phyloP scores from a whole-genome alignment of 2,797 vertebrate species.

The Eremophila alpestris region DNA sequence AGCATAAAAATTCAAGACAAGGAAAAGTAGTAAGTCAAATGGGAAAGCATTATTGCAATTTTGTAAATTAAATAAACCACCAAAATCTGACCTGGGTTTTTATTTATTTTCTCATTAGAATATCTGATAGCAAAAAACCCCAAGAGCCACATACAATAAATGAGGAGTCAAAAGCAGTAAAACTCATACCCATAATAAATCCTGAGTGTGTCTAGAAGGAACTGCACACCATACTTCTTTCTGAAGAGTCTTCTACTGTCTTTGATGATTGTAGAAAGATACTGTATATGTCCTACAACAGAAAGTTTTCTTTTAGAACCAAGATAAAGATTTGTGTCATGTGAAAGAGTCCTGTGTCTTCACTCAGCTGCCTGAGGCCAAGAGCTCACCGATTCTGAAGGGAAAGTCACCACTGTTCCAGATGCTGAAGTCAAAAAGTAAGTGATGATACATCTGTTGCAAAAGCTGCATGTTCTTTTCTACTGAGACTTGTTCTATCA shows the following conservation, averaged over 20 bases:
- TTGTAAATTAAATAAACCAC: not conserved
- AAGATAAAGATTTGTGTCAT: not conserved
- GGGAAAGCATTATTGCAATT: not conserved
- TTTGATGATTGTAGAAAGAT: slow-evolving; percentile 96
- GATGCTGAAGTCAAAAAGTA: slow-evolving; percentile 95
- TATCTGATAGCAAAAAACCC: not conserved
- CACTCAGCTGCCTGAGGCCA: not conserved
- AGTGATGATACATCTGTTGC: slow-evolving; percentile 91
- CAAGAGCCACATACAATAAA: not conserved
- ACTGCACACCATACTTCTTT: slow-evolving; percentile 94
- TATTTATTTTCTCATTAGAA: not conserved
- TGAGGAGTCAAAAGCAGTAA: not conserved
- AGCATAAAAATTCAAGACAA: not conserved
- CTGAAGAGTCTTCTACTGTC: slow-evolving; percentile 95
- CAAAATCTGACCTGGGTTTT: not conserved
- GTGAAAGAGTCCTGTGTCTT: not conserved
- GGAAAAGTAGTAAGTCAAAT: not conserved
- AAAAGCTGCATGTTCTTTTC: slow-evolving; percentile 91
- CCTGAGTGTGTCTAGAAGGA: slow-evolving; percentile 91
- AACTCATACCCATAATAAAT: slow-evolving; percentile 90
- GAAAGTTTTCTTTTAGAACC: slow-evolving; percentile 43
- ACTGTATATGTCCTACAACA: slow-evolving; percentile 93
- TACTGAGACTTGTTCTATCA: slow-evolving; percentile 90
- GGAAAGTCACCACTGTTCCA: slow-evolving; percentile 98
- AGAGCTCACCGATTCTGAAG: slow-evolving; percentile 88